These are phyloP conservation scores for Lepidotrigona ventralis DNA, from an alignment of 1,140 invertebrate genomes.

Conservation along the genomic window DNA sequence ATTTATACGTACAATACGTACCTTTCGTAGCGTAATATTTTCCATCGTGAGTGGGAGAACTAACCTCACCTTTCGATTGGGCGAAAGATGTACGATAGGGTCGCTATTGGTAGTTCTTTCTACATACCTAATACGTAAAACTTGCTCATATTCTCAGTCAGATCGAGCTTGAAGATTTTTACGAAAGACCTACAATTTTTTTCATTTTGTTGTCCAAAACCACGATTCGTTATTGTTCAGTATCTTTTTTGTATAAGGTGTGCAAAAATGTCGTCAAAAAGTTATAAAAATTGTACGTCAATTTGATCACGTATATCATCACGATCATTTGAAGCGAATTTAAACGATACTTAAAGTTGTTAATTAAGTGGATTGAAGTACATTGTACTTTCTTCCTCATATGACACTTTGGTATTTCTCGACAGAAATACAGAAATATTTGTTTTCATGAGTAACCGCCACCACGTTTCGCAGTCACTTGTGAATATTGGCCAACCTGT, in stretches of 20 bases:
- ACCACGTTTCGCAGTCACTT: not conserved
- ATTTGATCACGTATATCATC: not conserved
- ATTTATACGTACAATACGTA: not conserved
- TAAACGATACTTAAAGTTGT: not conserved
- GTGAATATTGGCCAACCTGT: constrained; percentile 30
- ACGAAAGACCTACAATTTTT: not conserved
- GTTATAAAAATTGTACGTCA: not conserved
- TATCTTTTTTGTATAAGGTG: not conserved
- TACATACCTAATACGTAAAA: constrained; percentile 31
- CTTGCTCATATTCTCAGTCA: not conserved
- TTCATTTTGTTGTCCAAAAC: not conserved
- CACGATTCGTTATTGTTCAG: not conserved
- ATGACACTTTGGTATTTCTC: not conserved
- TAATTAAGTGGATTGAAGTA: not conserved
- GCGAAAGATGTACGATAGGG: constrained; percentile 39
- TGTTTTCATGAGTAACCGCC: not conserved
- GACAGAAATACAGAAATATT: not conserved
- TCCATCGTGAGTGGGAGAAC: constrained; percentile 33
- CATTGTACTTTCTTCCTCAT: not conserved
- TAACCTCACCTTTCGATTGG: constrained; percentile 38
- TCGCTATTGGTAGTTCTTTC: constrained; percentile 41
- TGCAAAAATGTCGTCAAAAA: not conserved
- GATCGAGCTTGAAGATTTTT: not conserved
- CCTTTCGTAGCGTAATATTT: constrained; percentile 40
- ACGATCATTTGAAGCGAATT: not conserved